Conservation (phyloP, 2,888 invertebrate genomes). For the Hypena proboscidalis region DNA sequence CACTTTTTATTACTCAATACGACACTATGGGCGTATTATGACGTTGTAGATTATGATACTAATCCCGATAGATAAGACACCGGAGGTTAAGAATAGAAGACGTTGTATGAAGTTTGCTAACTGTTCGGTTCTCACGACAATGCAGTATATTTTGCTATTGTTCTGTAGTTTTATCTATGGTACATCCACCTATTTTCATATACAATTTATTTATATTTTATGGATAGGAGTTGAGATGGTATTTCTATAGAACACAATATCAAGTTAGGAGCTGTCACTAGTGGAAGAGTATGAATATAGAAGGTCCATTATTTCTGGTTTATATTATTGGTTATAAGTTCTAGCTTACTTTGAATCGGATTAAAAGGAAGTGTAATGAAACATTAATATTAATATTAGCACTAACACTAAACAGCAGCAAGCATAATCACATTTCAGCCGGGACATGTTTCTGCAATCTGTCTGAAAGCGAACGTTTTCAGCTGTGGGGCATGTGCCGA, state of each 20-base stretch:
- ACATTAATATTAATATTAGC: slow-evolving; percentile 1
- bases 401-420: slow-evolving; percentile 7
- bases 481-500: slow-evolving; percentile 69
- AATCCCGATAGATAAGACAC: slow-evolving; percentile 41
- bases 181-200: no score
- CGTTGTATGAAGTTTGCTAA: not conserved
- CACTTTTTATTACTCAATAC: slow-evolving; percentile 72
- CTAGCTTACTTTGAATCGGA: no score
- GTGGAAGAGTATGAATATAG: no score
- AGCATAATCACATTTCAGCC: slow-evolving; percentile 31
- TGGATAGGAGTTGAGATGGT: no score
- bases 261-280: no score
- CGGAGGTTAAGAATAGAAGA: slow-evolving; percentile 24
- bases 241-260: no score
- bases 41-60: slow-evolving; percentile 44
- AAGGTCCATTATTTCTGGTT: no score
- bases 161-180: no score
- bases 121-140: slow-evolving; percentile 19
- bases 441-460: slow-evolving; percentile 15
- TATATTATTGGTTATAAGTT: no score
- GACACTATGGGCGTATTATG: slow-evolving; percentile 48
- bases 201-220: no score
- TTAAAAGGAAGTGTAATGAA: no score
- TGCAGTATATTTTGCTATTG: not conserved
- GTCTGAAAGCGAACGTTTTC: slow-evolving; percentile 50